These are phyloP conservation scores for Epiperipatus broadwayi DNA, from an alignment of 2,888 invertebrate genomes.

Conservation along the genomic window DNA sequence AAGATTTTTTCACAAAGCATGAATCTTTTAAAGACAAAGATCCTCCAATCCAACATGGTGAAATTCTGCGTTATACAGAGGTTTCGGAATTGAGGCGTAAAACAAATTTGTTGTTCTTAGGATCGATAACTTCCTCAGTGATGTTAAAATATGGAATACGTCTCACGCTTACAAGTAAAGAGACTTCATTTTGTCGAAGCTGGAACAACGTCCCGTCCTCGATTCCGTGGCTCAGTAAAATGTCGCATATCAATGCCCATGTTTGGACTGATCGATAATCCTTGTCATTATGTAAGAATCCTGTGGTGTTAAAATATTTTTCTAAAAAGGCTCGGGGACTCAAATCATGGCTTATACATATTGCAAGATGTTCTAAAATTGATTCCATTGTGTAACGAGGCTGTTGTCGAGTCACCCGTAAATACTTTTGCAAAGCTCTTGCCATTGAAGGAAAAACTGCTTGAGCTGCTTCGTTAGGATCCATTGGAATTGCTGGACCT, in stretches of 20 bases:
- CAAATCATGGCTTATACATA: slow-evolving; percentile 77
- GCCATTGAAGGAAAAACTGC: slow-evolving; percentile 95
- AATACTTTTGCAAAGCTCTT: slow-evolving; percentile 81
- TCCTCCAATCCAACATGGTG: too few relatives aligned
- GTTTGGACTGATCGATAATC: slow-evolving; percentile 62
- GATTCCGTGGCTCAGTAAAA: slow-evolving; percentile 65
- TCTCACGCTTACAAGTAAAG: slow-evolving; percentile 64
- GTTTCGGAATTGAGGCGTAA: slow-evolving; percentile 85
- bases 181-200: slow-evolving; percentile 75
- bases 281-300: slow-evolving; percentile 52
- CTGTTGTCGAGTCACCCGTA: slow-evolving; percentile 85
- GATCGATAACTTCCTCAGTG: slow-evolving; percentile 86
- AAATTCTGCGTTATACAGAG: slow-evolving; percentile 73
- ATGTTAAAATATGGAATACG: slow-evolving; percentile 80
- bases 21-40: too few relatives aligned
- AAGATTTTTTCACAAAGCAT: too few relatives aligned
- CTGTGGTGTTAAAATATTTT: slow-evolving; percentile 66
- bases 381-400: slow-evolving; percentile 85
- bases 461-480: slow-evolving; percentile 87
- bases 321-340: slow-evolving; percentile 87
- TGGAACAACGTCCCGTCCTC: slow-evolving; percentile 69
- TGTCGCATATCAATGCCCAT: slow-evolving; percentile 88
- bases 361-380: slow-evolving; percentile 69
- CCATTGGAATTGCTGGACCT: slow-evolving; percentile 64
- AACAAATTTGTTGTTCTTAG: slow-evolving; percentile 85